Evolutionary conservation across 2,888 invertebrate genomes (phyloP).

Genomic region (Hirtodrosophila cameraria): DNA sequence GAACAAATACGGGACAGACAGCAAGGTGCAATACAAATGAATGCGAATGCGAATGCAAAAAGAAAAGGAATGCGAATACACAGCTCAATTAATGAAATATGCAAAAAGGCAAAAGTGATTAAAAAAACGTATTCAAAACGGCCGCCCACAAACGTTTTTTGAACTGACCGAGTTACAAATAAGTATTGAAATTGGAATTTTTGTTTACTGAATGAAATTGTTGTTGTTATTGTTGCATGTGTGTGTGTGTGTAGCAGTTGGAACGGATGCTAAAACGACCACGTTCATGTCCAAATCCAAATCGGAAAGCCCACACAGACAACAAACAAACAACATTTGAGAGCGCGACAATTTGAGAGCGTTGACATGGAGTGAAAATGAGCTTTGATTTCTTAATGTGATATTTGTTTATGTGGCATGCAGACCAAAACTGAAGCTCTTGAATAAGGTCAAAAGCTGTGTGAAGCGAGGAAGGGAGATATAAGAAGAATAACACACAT

Average conservation of each 20-base stretch:
- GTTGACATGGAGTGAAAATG: conserved; percentile 74
- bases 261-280: conserved; percentile 46
- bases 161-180: conserved; percentile 71
- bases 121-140: conserved; percentile 57
- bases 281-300: conserved; percentile 51
- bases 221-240: conserved; percentile 14
- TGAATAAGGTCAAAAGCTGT: conserved; percentile 70
- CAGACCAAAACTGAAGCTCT: conserved; percentile 61
- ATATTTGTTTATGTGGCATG: conserved; percentile 67
- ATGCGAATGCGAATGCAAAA: conserved; percentile 14
- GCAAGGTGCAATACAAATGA: conserved; percentile 47
- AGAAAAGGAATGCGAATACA: conserved; percentile 35
- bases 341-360: conserved; percentile 50
- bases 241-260: conserved; percentile 29
- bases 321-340: conserved; percentile 24
- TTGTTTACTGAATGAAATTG: conserved; percentile 53
- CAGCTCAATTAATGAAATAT: conserved; percentile 69
- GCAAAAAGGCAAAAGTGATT: conserved; percentile 56
- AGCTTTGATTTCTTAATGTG: conserved; percentile 74
- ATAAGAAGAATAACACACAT: conserved; percentile 42
- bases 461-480: conserved; percentile 25
- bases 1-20: conserved; percentile 9
- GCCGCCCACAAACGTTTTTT: conserved; percentile 63
- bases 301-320: conserved; percentile 65
- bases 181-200: conserved; percentile 44